A percentile compares a stretch with the other conserved stretches of the same genome.
Conservation (phyloP, 2,888 invertebrate species). For the Sminthurides aquaticus region DNA sequence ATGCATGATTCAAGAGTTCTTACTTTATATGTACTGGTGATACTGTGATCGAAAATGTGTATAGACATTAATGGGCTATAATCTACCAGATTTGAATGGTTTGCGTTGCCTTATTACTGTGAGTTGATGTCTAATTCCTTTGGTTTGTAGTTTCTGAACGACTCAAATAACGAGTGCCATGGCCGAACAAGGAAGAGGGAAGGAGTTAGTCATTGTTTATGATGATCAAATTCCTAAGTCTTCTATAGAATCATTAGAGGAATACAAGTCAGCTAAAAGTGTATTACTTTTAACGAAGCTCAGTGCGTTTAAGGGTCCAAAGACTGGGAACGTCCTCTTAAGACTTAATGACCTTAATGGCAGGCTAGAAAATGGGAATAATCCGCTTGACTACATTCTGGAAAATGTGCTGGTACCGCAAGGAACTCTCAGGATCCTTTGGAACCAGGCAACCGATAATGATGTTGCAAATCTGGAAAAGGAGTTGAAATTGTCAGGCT, state of each 20-base stretch:
- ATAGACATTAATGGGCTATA: too few relatives aligned
- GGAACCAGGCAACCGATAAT: conserved; percentile 18
- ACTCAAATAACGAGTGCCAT: too few relatives aligned
- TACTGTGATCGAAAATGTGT: too few relatives aligned
- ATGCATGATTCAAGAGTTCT: too few relatives aligned
- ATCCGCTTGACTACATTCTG: conserved; percentile 15
- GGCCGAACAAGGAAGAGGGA: not conserved
- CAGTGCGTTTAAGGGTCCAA: not conserved
- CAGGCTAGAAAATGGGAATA: not conserved
- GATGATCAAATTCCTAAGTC: not conserved
- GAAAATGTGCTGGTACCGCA: conserved; percentile 27
- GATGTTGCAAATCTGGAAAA: not conserved
- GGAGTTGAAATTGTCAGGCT: conserved; percentile 13
- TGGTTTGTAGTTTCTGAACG: too few relatives aligned
- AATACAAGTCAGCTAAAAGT: not conserved
- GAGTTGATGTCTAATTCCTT: too few relatives aligned
- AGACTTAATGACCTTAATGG: not conserved
- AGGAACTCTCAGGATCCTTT: conserved; percentile 27
- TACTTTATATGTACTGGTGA: too few relatives aligned
- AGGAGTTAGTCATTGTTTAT: not conserved
- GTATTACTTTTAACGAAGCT: not conserved
- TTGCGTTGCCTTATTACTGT: too few relatives aligned
- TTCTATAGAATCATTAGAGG: not conserved
- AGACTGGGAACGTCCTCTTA: not conserved
- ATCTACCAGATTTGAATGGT: too few relatives aligned